Evolutionary conservation across 2,888 invertebrate species (phyloP), one percentile per base, ranked within the genome.

Genomic region (Sepiola atlantica): DNA sequence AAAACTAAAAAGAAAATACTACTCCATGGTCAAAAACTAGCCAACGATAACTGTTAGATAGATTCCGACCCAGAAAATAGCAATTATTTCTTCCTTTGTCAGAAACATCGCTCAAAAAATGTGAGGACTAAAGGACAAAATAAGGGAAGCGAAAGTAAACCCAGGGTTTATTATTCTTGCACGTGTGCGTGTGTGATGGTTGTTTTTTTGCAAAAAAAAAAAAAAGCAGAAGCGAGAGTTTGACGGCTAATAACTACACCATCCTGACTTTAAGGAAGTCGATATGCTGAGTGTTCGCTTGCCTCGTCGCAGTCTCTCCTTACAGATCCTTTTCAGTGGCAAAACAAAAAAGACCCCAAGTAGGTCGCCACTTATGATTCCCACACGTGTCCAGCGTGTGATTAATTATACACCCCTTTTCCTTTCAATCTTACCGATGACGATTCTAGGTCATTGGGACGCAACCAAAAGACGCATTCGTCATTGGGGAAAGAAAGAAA

Each of bases 301-400:
- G n/a, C n/a, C 32, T 32, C 14, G n/a, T 77, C n/a, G n/a, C n/a
- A 77, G 77, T n/a, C 32, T 77, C 16, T 77, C n/a, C 77, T 77
- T 32, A 77, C n/a, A 77, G 77, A 77, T 77, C 77, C 77, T 77
- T 77, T 32, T 32, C 77, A 77, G 12, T 32, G 57, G 32, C 14
- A 61, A 1, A 45, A 8, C 45, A 45, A 45, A 45, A 45, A 45
- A 45, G 45, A 4, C 45, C 45, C 45, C 45, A 45, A 61, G 28
- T 28, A n/a, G 32, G n/a, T n/a, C 32, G 0, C 77, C 18, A 77
- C 77, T 77, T 77, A 77, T 0, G n/a, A 77, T 77, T 77, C 77
- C 77, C 77, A 77, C 77, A 77, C 77, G 77, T 77, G 77, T 77
- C 77, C 77, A 77, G 77, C 45, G 45, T 32, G 77, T 77, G 77